Percentiles rank a stretch among this genome's conserved stretches.
Evolutionary conservation across 2,888 invertebrate genomes (phyloP).

Genomic region (Cataglyphis rosenhaueri): DNA sequence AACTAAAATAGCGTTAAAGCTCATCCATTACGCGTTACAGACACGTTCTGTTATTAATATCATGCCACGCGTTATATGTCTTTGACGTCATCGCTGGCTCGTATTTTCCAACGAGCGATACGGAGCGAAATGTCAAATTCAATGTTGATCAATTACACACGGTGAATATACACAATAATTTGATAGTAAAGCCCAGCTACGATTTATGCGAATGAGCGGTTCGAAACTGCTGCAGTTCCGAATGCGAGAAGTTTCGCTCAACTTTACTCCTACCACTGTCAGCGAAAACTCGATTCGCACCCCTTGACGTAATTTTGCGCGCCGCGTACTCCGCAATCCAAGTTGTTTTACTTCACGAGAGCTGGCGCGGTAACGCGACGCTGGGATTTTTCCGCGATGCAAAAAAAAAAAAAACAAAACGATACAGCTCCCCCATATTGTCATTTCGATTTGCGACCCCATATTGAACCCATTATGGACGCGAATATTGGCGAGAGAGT

Average conservation of each 20-base stretch:
- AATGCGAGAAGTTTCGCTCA: conserved; percentile 34
- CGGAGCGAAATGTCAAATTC: conserved; percentile 32
- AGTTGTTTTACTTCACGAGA: conserved; percentile 26
- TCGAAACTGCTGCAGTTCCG: conserved; percentile 11
- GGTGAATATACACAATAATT: conserved; percentile 43
- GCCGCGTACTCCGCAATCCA: neutral
- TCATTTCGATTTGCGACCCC: conserved; percentile 42
- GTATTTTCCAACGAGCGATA: conserved; percentile 15
- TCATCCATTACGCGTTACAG: neutral
- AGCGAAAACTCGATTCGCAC: conserved; percentile 57
- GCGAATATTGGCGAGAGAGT: conserved; percentile 33
- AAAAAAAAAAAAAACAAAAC: neutral
- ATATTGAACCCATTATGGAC: conserved; percentile 25
- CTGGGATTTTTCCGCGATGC: conserved; percentile 8
- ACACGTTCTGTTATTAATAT: neutral
- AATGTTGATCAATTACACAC: conserved; percentile 41
- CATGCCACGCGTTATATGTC: conserved; percentile 19
- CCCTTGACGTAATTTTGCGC: conserved; percentile 38
- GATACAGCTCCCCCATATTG: conserved; percentile 15
- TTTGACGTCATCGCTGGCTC: conserved; percentile 20
- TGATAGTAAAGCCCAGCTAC: conserved; percentile 31
- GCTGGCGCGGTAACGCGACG: conserved; percentile 7
- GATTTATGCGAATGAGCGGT: conserved; percentile 11
- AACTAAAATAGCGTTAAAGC: neutral
- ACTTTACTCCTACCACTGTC: conserved; percentile 38